Conservation (phyloP, 2,797 vertebrate species). For the Austrolebias charrua region DNA sequence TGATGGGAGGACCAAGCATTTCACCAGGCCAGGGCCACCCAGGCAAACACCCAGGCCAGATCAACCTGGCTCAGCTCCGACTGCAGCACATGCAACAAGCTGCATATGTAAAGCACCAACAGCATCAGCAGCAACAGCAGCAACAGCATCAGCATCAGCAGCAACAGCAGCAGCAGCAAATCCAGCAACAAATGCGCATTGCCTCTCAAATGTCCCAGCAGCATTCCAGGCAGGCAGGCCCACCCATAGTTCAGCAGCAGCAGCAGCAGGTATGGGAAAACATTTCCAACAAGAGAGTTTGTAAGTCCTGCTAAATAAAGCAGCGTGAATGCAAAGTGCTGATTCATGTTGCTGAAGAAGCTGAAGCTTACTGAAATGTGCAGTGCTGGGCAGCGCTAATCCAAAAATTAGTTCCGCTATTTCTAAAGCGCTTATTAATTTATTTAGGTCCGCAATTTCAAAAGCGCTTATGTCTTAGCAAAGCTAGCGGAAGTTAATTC, state of each 20-base stretch:
- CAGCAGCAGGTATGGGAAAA: conserved; percentile 83
- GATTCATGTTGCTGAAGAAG: no score
- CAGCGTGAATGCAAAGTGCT: no score
- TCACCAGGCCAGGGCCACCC: conserved; percentile 88
- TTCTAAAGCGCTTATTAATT: no score
- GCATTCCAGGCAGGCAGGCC: conserved; percentile 79
- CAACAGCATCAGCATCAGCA: no score
- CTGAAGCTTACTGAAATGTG: no score
- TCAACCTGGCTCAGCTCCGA: conserved; percentile 95
- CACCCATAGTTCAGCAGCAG: conserved; percentile 88
- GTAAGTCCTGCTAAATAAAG: no score
- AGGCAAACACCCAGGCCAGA: conserved; percentile 90
- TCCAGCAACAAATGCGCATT: conserved; percentile 93
- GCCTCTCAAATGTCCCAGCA: conserved; percentile 84
- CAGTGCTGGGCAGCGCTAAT: no score
- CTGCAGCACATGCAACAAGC: conserved; percentile 96
- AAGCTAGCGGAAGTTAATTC: no score
- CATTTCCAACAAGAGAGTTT: not conserved
- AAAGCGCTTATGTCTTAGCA: no score
- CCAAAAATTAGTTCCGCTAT: no score
- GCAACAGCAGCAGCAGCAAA: conserved; percentile 91
- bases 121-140: conserved; percentile 88
- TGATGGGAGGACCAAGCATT: conserved; percentile 88
- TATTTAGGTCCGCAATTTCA: no score
- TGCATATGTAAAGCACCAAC: conserved; percentile 90